Percentiles rank a stretch among this genome's conserved stretches.
Conservation (phyloP, 2,797 vertebrate genomes). For the Lepilemur ruficaudatus region DNA sequence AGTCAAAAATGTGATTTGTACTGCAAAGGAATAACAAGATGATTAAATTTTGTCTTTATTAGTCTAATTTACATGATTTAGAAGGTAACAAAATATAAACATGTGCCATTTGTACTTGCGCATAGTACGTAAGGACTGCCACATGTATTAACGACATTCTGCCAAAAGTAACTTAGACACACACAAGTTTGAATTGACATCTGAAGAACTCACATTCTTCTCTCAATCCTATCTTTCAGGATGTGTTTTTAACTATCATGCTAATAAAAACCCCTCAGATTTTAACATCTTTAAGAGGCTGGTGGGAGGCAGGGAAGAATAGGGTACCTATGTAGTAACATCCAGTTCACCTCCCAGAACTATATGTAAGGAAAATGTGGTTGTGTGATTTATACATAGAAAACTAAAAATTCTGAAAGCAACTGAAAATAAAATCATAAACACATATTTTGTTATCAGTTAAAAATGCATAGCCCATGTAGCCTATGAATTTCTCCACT, state of each 20-base stretch:
- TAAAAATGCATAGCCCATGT: neutral
- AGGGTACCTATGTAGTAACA: neutral
- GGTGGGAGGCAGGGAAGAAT: neutral
- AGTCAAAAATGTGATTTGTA: constrained; percentile 57
- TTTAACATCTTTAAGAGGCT: neutral
- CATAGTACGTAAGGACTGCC: neutral
- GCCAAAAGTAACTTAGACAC: neutral
- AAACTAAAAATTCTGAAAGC: neutral
- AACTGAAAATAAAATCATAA: constrained; percentile 18
- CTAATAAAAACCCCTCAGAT: neutral
- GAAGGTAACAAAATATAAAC: neutral
- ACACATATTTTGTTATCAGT: neutral
- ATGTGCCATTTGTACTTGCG: neutral
- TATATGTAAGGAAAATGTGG: neutral
- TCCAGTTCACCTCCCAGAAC: neutral
- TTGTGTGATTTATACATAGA: neutral
- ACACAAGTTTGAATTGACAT: neutral
- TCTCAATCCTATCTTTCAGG: neutral
- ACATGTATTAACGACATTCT: neutral
- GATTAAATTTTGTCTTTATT: constrained; percentile 49
- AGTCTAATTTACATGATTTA: constrained; percentile 45
- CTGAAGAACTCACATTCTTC: neutral
- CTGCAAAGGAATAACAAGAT: constrained; percentile 31
- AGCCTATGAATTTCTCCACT: neutral
- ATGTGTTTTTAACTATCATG: neutral